phyloP scores from a whole-genome alignment of 2,797 vertebrate species.

The Sebastes steindachneri region DNA sequence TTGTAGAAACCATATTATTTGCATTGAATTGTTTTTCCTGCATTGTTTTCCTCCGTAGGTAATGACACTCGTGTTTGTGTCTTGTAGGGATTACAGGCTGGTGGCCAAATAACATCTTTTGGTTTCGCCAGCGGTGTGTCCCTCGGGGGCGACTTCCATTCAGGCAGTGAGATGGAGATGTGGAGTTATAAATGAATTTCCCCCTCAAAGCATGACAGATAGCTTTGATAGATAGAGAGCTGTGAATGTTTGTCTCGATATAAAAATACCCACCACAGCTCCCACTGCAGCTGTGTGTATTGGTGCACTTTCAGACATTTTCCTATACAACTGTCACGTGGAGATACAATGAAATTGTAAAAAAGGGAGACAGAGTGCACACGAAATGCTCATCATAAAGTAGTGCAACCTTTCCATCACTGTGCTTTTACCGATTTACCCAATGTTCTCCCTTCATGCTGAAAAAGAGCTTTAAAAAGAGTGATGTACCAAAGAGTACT shows the following conservation, averaged over 20 bases:
- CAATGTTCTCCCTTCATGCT: neutral
- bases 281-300: neutral
- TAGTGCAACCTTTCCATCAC: neutral
- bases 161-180: slow-evolving; percentile 31
- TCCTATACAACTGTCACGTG: neutral
- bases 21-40: neutral
- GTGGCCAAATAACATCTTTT: slow-evolving; percentile 7
- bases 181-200: slow-evolving; percentile 44
- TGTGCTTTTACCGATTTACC: neutral
- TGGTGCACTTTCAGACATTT: neutral
- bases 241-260: slow-evolving; percentile 29
- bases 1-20: neutral
- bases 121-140: neutral
- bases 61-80: neutral
- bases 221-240: neutral
- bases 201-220: slow-evolving; percentile 47
- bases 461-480: too few relatives aligned
- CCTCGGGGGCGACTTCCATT: slow-evolving; percentile 25
- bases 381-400: neutral
- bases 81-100: neutral
- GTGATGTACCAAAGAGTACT: too few relatives aligned
- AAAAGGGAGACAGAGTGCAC: neutral
- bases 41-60: neutral
- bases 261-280: slow-evolving; percentile 34
- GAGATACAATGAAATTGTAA: neutral